Evolutionary conservation across 1,140 invertebrate genomes (phyloP), one percentile per base, ranked within the genome.

Genomic region (Helicoverpa zea): DNA sequence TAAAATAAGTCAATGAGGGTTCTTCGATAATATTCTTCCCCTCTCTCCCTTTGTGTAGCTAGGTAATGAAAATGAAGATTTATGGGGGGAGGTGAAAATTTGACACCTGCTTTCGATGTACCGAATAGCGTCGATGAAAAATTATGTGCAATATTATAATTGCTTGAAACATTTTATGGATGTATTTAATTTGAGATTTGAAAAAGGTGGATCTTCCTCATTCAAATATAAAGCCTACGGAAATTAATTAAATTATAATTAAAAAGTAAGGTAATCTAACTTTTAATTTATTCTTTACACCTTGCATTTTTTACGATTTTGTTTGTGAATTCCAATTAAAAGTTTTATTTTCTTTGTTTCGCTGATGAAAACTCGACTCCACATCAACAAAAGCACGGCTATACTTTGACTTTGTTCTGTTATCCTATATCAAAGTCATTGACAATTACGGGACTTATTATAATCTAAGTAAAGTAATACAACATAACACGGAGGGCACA

Each of bases 321-420:
- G 73, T 54, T 72, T 14, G 58, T 58, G 58, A 61, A 49, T 75
- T 30, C 58, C 56, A 75, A 75, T 63, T 63, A 74, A 80, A 80
- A 80, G 63, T 81, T 75, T 75, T 61, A 75, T 75, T 81, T 49
- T 18, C 73, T 81, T 81, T 81, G 72, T 81, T 76, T 18, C 18
- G 18, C 29, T 68, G 74, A 81, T 81, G 72, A 56, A 70, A 81
- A 68, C 16, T 49, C 56, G 73, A 75, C 52, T 75, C 47, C 12
- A 49, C 35, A 49, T 49, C 73, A 75, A 72, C 43, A 16, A 68
- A 51, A 18, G 16, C 10, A 51, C 47, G 2, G 47, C 51, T 16
- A 66, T n/a, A n/a, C 59, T 63, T 29, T 64, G 63, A 64, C 9
- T 35, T 64, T 64, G n/a, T 64, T 43, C 9, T 64, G 63, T 9